Base-by-base conservation (phyloP, 53 echinoderm and acorn worm genomes). In the Actinopyga echinites region DNA sequence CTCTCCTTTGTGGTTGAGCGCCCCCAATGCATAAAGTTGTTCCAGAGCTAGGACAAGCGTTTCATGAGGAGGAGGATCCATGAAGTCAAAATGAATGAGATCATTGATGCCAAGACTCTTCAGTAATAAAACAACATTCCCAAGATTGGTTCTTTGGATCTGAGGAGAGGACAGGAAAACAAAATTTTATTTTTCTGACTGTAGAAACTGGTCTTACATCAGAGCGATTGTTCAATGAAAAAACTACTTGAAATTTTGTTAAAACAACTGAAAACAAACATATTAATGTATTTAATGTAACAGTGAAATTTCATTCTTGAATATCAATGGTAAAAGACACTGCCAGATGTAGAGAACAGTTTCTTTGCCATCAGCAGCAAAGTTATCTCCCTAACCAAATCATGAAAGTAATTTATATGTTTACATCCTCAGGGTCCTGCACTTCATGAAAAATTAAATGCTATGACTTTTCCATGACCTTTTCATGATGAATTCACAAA, bases 21-120 rank as follows among this genome's bases (percentile, higher is more conserved):
- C 93, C 25, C 97, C 97, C 69, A 96, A 88, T 66, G 96, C 97
- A 60, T 96, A 93, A 19, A 96, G 92, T 87, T 96, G 97, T 60
- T 96, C 97, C 65, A 96, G 81, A 59, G 93, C 93, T 37, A 93
- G 77, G 80, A 93, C 93, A 26, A 93, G 86, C 56, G 97, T 96
- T 83, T 96, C 97, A 64, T 96, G 97, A 35, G 97, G 97, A 1
- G 97, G 97, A 10, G 97, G 93, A 66, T 93, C 97, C 97, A 93
- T 93, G 75, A 96, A 96, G 80, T 96, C 97, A 92, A 96, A 96
- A 83, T 96, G 97, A 68, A 96, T 96, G 80, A 96, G 79, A 60
- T 96, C 97, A 61, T 96, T 96, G 88, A 96, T 96, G 13, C 97
- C 93, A 7, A 94, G 83, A 22, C 93, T 96, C 65, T 96, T 96